Conservation (phyloP, 2,888 invertebrate genomes). For the Pilophorus perplexus region DNA sequence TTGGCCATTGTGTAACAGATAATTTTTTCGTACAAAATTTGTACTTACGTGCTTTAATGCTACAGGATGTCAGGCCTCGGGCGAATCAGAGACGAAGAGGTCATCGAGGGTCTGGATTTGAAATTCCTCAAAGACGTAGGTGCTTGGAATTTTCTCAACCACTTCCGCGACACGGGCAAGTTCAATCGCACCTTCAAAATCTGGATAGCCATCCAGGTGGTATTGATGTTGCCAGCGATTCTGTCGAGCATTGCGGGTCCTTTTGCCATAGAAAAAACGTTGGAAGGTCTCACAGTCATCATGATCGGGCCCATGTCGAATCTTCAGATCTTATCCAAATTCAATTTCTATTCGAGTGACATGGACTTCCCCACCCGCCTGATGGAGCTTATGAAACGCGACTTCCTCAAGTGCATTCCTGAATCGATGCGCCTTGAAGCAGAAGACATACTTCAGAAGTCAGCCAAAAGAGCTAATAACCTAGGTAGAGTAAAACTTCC, state of each 20-base stretch:
- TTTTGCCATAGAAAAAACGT: not conserved
- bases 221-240: not conserved
- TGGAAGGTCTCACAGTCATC: not conserved
- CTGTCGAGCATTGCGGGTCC: not conserved
- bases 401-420: conserved; percentile 16
- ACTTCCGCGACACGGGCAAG: not conserved
- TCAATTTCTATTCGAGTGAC: conserved; percentile 2
- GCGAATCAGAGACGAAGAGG: not conserved
- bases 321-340: not conserved
- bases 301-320: not conserved
- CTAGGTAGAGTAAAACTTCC: no score
- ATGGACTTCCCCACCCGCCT: not conserved
- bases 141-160: conserved; percentile 6
- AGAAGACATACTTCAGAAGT: not conserved
- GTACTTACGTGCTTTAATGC: no score
- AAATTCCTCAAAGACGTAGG: not conserved
- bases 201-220: not conserved
- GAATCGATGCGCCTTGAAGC: not conserved
- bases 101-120: conserved; percentile 7
- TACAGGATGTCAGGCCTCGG: not conserved
- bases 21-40: no score
- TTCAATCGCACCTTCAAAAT: not conserved
- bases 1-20: no score
- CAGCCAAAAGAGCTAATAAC: not conserved
- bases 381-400: not conserved